Evolutionary conservation across 2,113 vertebrate genomes (phyloP).

Genomic region (Gorsachius goisagi): DNA sequence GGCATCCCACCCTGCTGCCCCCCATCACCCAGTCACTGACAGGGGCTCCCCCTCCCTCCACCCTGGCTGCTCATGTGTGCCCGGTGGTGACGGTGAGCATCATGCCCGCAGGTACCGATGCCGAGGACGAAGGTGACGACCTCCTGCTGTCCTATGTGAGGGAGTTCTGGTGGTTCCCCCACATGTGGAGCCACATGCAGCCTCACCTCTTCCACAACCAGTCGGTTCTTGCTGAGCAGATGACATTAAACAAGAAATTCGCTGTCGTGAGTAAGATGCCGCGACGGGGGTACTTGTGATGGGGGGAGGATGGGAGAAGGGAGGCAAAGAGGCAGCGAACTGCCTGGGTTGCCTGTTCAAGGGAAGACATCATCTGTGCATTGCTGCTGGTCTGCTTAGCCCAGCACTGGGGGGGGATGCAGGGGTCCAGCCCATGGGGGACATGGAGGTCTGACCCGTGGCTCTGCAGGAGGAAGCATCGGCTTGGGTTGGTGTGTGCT

Average conservation of each 20-base stretch:
- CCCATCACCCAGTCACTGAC: neutral
- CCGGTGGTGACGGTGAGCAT: fast-evolving
- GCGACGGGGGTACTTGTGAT: neutral
- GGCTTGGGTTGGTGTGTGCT: neutral
- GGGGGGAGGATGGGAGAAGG: neutral
- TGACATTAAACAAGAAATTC: slow-evolving; percentile 97
- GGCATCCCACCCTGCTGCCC: neutral
- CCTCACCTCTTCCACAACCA: slow-evolving; percentile 99
- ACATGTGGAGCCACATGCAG: slow-evolving; percentile 99
- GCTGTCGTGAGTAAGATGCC: slow-evolving; percentile 88
- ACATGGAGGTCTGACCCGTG: neutral
- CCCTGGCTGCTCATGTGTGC: fast-evolving
- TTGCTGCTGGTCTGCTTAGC: fast-evolving
- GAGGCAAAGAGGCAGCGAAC: neutral
- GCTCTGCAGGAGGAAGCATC: neutral
- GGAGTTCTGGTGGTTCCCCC: slow-evolving; percentile 99
- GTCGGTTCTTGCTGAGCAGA: slow-evolving; percentile 94
- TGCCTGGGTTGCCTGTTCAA: neutral
- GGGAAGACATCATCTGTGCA: neutral
- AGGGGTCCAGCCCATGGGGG: neutral
- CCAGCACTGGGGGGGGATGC: fast-evolving
- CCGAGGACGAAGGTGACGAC: slow-evolving; percentile 93
- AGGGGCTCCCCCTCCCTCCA: neutral
- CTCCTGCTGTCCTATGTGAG: slow-evolving; percentile 91
- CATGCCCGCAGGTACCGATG: slow-evolving; percentile 83